Conservation (phyloP, 2,113 vertebrate genomes). For the Tringa solitaria region DNA sequence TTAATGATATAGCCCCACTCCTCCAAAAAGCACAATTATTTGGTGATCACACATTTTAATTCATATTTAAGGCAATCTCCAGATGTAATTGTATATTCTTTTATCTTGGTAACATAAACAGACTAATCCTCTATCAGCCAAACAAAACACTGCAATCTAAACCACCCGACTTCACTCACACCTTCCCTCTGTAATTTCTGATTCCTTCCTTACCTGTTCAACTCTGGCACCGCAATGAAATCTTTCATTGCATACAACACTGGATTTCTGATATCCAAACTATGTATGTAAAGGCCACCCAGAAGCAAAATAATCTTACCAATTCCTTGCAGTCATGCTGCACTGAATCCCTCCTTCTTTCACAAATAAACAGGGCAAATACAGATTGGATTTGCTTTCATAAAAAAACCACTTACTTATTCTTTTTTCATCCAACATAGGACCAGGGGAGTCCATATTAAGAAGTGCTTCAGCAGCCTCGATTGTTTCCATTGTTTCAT, state of each 20-base stretch:
- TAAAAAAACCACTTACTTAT: conserved; percentile 77
- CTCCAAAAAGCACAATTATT: not conserved
- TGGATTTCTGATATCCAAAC: not conserved
- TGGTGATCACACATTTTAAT: not conserved
- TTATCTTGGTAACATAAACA: not conserved
- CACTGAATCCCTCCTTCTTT: not conserved
- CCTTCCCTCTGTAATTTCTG: not conserved
- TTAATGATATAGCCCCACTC: not conserved
- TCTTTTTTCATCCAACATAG: conserved; percentile 85
- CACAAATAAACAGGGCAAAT: not conserved
- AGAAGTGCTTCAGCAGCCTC: conserved; percentile 91
- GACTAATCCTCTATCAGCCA: not conserved
- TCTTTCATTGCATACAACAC: not conserved
- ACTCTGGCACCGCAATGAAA: not conserved
- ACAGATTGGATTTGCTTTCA: not conserved
- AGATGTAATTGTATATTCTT: not conserved
- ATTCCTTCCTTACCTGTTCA: not conserved
- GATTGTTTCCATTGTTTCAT: conserved; percentile 91
- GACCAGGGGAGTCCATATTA: conserved; percentile 88
- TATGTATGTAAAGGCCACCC: not conserved
- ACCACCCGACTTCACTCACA: not conserved
- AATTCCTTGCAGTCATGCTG: not conserved
- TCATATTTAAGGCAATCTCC: not conserved
- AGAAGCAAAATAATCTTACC: not conserved
- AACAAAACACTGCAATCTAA: not conserved